Evolutionary conservation across 1,140 invertebrate species (phyloP).

Genomic region (Drosophila orosa): DNA sequence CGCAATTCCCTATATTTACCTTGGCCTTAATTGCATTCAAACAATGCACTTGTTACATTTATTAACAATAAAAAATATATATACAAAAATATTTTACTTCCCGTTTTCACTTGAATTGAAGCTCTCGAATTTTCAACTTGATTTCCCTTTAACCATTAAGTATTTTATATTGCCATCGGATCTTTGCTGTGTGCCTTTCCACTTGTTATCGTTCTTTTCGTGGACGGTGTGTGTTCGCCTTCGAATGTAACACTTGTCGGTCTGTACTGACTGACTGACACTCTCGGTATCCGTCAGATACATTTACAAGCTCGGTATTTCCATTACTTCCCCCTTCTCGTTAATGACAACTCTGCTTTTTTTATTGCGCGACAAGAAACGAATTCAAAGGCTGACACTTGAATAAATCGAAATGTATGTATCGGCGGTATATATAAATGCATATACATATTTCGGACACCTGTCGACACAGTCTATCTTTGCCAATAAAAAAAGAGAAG

Average conservation of each 20-base stretch:
- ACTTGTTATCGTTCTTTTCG: conserved; percentile 35
- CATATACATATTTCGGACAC: conserved; percentile 36
- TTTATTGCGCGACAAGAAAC: conserved; percentile 54
- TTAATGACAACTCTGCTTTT: conserved; percentile 58
- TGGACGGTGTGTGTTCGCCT: conserved; percentile 23
- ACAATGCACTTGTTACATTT: conserved; percentile 2
- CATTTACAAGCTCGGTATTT: conserved; percentile 46
- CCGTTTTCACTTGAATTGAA: conserved; percentile 28
- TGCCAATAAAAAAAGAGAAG: conserved; percentile 25
- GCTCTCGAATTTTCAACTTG: conserved; percentile 17
- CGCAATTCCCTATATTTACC: background rate
- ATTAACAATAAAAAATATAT: background rate
- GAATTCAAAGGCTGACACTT: conserved; percentile 60
- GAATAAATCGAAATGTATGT: conserved; percentile 54
- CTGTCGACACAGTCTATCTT: conserved; percentile 40
- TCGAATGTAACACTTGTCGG: conserved; percentile 45
- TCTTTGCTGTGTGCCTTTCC: conserved; percentile 16
- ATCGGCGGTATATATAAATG: background rate
- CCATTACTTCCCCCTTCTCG: conserved; percentile 45
- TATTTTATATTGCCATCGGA: conserved; percentile 34
- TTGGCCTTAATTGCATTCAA: background rate
- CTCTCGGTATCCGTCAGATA: conserved; percentile 48
- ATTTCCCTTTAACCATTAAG: conserved; percentile 21
- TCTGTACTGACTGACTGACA: conserved; percentile 19
- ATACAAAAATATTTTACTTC: background rate